Percentiles rank a stretch among this genome's conserved stretches.
Conservation (phyloP, 1,140 invertebrate species). For the Musca domestica region DNA sequence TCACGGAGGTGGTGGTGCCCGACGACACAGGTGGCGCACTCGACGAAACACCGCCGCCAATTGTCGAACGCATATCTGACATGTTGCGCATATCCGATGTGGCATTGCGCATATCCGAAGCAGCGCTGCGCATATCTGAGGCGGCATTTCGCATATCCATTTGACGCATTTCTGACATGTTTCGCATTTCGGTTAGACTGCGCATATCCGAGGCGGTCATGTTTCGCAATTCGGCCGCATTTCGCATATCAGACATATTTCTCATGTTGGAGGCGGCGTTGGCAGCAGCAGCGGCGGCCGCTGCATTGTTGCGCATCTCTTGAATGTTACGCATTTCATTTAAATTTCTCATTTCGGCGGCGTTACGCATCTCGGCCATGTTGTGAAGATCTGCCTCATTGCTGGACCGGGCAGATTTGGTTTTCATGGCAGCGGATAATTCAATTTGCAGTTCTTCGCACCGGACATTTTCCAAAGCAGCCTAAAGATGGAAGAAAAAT, state of each 20-base stretch:
- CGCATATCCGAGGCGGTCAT: no score
- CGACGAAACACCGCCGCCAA: slow-evolving; percentile 30
- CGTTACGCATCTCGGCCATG: not conserved
- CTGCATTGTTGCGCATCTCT: slow-evolving; percentile 15
- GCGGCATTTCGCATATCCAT: no score
- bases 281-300: slow-evolving; percentile 23
- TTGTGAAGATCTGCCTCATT: not conserved
- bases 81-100: no score
- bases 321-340: not conserved
- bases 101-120: no score
- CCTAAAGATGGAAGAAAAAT: slow-evolving; percentile 49
- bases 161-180: no score
- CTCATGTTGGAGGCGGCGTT: slow-evolving; percentile 27
- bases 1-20: slow-evolving; percentile 50
- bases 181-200: no score
- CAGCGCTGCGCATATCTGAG: no score
- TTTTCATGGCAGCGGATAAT: slow-evolving; percentile 64
- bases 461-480: slow-evolving; percentile 80
- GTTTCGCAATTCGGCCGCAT: no score
- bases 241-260: slow-evolving; percentile 10
- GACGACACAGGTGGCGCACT: slow-evolving; percentile 31
- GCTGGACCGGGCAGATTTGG: slow-evolving; percentile 40
- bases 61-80: no score
- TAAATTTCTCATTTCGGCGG: not conserved
- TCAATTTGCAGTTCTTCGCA: slow-evolving; percentile 87